Evolutionary conservation across 2,113 vertebrate species (phyloP), one percentile per base, ranked within the genome.

Genomic region (Hypanus sabinus): DNA sequence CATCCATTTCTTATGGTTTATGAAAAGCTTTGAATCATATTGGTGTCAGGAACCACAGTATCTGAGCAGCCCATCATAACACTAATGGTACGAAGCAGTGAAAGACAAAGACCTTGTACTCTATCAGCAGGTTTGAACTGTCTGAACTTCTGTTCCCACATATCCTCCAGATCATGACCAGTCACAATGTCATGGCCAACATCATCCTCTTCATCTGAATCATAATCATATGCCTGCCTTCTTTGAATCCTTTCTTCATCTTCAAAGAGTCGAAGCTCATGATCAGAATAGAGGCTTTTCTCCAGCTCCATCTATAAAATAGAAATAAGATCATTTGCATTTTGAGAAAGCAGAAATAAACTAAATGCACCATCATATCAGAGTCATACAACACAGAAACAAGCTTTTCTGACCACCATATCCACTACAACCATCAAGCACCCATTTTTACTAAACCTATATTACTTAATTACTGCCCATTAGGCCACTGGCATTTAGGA

Each of bases 111-210:
- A 99, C 98, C 98, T 97, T 95, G 97, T 94, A 96, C 20, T 71
- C 98, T 96, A 0, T 94, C 88, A 6, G 97, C 97, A 24, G 96
- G 95, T 94, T 96, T 95, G 94, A 98, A 98, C 0, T 0, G 93
- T 55, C 96, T 96, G 1, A 98, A 94, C 11, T 96, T 98, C 96
- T 99, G 98, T 9, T 99, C 99, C 98, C 98, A 99, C 3, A 94
- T 87, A 3, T 99, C 99, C 94, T 99, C 99, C 94, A 98, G 94
- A 95, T 99, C 99, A 77, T 97, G 98, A 7, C 95, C 95, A 94
- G 98, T 96, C 60, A 98, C 87, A 4, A 98, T 97, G 0, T 96
- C 95, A 94, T 97, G 95, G 2, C 95, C 95, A 0, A 0, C 85
- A 0, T 71, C 94, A 0, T 96, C 96, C 0, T 96, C 96, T 33